Base-by-base conservation (phyloP, 2,888 invertebrate species). In the Ectropis crepuscularia region DNA sequence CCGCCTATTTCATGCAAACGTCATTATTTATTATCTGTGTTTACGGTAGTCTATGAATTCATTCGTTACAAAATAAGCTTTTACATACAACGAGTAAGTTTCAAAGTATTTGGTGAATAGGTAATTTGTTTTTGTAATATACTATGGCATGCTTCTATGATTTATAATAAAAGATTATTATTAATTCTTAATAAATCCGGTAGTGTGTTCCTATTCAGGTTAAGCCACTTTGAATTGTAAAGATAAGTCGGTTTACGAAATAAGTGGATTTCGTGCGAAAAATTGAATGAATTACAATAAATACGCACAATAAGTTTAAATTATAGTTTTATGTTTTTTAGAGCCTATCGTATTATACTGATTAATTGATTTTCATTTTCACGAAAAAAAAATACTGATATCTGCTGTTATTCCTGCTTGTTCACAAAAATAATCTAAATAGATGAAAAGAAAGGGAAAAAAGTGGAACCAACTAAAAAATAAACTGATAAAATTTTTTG, bases 61-160 rank as follows among this genome's bases (percentile, higher is more conserved):
- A 60, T 55, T 37, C 8, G 53, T 75, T 10, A 0, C 64, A n/a
- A n/a, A 38, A 74, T 69, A 74, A 72, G 76, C 74, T 75, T 75
- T 74, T 76, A 71, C 69, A 54, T 10, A 51, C 11, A 11, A 42
- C 38, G 46, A 16, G 39, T 50, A 39, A 49, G 9, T 49, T 11
- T 37, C 8, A 8, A 49, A 38, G 36, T 28, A 11, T 36, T 8
- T 7, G 8, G 28, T 37, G 48, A 66, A 57, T 55, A 57, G 60
- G 47, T 68, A 73, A 65, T 65, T 54, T 57, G 50, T 62, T 66
- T 67, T 75, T 74, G 71, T 72, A 63, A 70, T 67, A 69, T 61
- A 65, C 69, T 79, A 82, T 82, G 77, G 79, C 69, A 65, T 80
- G 86, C 85, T 81, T 75, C 78, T 71, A 67, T 80, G 79, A 73